Evolutionary conservation across 2,113 vertebrate species (phyloP).

Genomic region (Numenius arquata): DNA sequence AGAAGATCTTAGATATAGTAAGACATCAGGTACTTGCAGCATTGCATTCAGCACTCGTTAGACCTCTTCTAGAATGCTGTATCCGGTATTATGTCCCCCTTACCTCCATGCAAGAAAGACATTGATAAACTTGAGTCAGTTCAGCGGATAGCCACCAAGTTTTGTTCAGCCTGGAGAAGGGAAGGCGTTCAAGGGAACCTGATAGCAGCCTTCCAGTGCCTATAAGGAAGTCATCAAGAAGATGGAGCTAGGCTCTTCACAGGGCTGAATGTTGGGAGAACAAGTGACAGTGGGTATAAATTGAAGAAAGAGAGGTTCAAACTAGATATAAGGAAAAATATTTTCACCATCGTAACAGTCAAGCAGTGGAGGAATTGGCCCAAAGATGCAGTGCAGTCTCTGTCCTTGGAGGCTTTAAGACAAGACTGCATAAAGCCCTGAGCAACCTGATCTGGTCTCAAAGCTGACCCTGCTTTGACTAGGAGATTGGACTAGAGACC

Average conservation of each 20-base stretch:
- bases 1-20: neutral
- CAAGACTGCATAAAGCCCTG: neutral
- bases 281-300: neutral
- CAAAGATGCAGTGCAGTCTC: neutral
- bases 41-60: neutral
- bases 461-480: neutral
- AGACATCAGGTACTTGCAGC: neutral
- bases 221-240: neutral
- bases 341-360: neutral
- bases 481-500: neutral
- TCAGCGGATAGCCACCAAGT: fast-evolving
- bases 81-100: neutral
- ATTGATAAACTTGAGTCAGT: neutral
- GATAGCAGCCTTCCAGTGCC: neutral
- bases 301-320: neutral
- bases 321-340: neutral
- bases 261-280: neutral
- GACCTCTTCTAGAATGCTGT: neutral
- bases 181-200: neutral
- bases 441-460: neutral
- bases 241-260: neutral
- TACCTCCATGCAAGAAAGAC: neutral
- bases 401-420: neutral
- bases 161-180: neutral
- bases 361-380: neutral